Evolutionary conservation across 1,140 invertebrate genomes (phyloP), one percentile per base, ranked within the genome.

Genomic region (Drosophila nigrodunni): DNA sequence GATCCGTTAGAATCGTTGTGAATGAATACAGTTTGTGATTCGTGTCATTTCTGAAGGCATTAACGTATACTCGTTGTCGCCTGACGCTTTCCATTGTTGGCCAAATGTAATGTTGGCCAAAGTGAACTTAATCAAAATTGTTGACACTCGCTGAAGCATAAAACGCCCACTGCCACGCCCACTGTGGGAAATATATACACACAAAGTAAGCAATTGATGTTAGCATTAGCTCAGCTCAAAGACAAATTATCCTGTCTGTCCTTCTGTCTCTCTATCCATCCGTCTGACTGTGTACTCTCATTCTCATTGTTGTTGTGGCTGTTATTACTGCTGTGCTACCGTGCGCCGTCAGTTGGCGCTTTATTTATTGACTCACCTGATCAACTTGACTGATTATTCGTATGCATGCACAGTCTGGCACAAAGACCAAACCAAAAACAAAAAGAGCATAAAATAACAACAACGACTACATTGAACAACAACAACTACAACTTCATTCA

Each of bases 341-440:
- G 64, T 70, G 72, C 55, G 71, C 43, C 52, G 68, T 68, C 72
- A 61, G 74, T 58, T 65, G 67, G 7, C 49, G 55, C 57, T 74
- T 87, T 90, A 90, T 90, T 90, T 90, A 90, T 91, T 90, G 88
- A 90, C 88, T 88, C 75, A 80, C 72, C 73, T 78, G 82, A 90
- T 83, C 78, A 82, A 81, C 67, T 80, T 91, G 87, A 90, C 88
- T 83, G 88, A 90, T 91, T 90, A 90, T 78, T 74, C 57, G 74
- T 68, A 78, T 81, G 70, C 87, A 90, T 91, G 87, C 88, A 80
- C 77, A 54, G 39, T 57, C 25, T 34, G 30, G 35, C 65, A 74
- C 66, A 77, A 69, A 55, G 55, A 35, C 25, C 3, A 30, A 30
- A 30, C 0, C 6, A 5, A 30, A 30, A 30, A 30, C 25, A 30